Conservation (phyloP, 1,140 invertebrate species). For the Zeugodacus cucurbitae region DNA sequence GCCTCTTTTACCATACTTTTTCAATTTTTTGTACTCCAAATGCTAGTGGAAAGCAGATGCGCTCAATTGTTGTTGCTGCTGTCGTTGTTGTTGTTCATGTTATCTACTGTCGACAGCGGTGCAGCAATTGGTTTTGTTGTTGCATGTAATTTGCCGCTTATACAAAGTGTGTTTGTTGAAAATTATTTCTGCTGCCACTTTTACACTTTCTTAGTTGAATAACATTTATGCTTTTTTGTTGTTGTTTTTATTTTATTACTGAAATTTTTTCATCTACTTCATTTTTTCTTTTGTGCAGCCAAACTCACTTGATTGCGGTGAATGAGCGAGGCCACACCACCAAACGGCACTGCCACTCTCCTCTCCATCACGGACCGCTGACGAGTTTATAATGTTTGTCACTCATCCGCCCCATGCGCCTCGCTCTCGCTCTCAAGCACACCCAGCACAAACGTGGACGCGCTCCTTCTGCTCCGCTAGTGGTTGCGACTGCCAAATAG, state of each 20-base stretch:
- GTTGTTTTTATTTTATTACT: too few species aligned
- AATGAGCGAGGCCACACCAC: background rate
- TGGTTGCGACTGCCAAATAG: background rate
- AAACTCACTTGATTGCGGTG: background rate
- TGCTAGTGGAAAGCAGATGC: constrained; percentile 15
- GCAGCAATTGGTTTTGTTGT: background rate
- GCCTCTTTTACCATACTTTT: background rate
- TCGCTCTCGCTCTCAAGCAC: background rate
- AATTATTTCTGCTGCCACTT: constrained; percentile 9
- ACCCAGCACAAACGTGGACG: background rate
- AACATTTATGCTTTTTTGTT: background rate
- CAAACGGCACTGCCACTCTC: background rate
- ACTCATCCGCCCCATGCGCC: constrained; percentile 15
- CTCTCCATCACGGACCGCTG: background rate
- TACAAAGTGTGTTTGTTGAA: background rate
- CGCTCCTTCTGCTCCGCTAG: background rate
- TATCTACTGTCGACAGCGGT: background rate
- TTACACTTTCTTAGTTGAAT: constrained; percentile 30
- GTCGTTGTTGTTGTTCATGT: too few species aligned
- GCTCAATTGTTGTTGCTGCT: background rate
- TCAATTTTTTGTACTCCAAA: background rate
- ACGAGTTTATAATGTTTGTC: constrained; percentile 30
- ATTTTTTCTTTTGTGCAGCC: background rate
- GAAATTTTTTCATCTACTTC: background rate
- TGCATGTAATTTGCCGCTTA: constrained; percentile 28